These are phyloP conservation scores for Gadus macrocephalus DNA, from an alignment of 2,113 vertebrate genomes.

Conservation along the genomic window DNA sequence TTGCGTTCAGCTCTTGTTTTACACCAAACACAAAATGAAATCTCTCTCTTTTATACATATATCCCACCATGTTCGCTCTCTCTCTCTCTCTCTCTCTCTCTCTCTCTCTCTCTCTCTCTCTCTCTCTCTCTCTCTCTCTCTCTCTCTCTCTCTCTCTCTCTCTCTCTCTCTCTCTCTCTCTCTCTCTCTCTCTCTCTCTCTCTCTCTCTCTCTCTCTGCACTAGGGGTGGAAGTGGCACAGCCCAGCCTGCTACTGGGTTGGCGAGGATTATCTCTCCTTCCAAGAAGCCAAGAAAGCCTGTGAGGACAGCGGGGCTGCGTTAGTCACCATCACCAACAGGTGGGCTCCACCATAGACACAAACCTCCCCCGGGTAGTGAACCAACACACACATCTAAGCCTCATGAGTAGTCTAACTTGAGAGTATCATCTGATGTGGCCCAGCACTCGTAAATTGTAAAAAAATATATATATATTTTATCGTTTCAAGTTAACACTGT, in stretches of 20 bases:
- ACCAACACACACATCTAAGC: too few relatives aligned
- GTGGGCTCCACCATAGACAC: conserved; percentile 38
- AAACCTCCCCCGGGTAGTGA: too few relatives aligned
- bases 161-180: not conserved
- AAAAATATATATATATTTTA: too few relatives aligned
- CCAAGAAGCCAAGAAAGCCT: conserved; percentile 78
- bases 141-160: not conserved
- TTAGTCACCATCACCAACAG: conserved; percentile 88
- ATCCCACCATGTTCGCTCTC: too few relatives aligned
- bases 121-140: not conserved
- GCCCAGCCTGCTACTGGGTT: conserved; percentile 91
- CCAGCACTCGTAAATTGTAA: too few relatives aligned
- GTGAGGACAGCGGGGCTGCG: conserved; percentile 71
- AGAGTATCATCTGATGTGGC: too few relatives aligned
- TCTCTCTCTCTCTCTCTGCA: not conserved
- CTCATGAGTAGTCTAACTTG: too few relatives aligned
- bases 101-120: not conserved
- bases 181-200: not conserved
- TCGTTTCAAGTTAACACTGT: too few relatives aligned
- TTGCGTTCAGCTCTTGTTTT: too few relatives aligned
- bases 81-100: too few relatives aligned
- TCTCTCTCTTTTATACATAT: too few relatives aligned
- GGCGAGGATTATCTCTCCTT: conserved; percentile 82
- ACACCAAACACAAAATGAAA: too few relatives aligned
- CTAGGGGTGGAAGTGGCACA: conserved; percentile 97